These are phyloP conservation scores for Solea senegalensis DNA, from an alignment of 2,113 vertebrate genomes.

Conservation along the genomic window DNA sequence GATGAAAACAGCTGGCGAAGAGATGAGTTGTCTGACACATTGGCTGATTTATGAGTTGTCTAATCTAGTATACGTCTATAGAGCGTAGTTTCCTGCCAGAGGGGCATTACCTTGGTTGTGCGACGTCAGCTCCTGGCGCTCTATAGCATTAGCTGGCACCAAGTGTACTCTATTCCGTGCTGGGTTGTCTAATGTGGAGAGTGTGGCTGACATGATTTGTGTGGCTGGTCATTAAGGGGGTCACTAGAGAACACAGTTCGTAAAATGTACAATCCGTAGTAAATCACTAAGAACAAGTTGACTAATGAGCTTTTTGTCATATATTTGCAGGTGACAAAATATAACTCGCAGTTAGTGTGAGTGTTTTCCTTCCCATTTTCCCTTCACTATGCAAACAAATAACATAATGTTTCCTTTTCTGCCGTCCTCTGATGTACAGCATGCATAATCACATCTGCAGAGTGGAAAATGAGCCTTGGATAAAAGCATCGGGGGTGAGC, in stretches of 20 bases:
- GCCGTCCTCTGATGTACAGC: neutral
- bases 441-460: constrained; percentile 6
- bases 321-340: constrained; percentile 1
- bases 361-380: neutral
- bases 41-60: too few relatives aligned
- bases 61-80: too few relatives aligned
- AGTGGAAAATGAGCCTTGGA: constrained; percentile 14
- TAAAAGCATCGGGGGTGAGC: constrained; percentile 1
- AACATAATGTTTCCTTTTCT: constrained; percentile 14
- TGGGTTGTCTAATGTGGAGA: neutral
- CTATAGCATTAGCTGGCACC: too few relatives aligned
- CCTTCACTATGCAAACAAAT: neutral
- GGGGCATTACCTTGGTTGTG: too few relatives aligned
- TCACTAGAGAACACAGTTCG: neutral
- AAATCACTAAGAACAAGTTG: neutral
- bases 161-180: too few relatives aligned
- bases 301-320: constrained; percentile 20
- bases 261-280: constrained; percentile 3
- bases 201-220: constrained; percentile 1
- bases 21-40: too few relatives aligned
- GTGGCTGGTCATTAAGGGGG: neutral
- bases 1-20: too few relatives aligned
- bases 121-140: neutral
- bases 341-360: constrained; percentile 1
- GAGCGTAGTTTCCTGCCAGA: too few relatives aligned